Evolutionary conservation across 1,140 invertebrate species (phyloP).

Genomic region (Dolichoris vasculosae): DNA sequence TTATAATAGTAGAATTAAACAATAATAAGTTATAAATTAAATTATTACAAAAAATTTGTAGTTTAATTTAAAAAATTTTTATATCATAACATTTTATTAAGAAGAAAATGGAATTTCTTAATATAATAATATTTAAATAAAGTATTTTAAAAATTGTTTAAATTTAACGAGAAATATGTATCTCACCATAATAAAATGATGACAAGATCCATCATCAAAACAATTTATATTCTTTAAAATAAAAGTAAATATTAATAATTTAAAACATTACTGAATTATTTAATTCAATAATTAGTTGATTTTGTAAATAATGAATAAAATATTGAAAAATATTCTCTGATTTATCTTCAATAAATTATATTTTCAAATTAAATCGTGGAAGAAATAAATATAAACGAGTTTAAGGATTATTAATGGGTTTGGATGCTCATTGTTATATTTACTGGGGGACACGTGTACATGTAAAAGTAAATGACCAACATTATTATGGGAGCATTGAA

Average conservation of each 20-base stretch:
- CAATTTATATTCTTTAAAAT: not conserved
- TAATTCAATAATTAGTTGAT: not conserved
- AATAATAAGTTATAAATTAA: too few relatives aligned
- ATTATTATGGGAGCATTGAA: slow-evolving; percentile 32
- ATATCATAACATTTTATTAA: too few relatives aligned
- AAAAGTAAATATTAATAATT: not conserved
- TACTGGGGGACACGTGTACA: not conserved
- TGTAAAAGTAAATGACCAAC: not conserved
- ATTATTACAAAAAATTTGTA: too few relatives aligned
- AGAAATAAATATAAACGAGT: not conserved
- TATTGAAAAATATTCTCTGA: not conserved
- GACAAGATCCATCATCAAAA: not conserved
- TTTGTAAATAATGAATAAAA: not conserved
- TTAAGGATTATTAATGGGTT: not conserved
- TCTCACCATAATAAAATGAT: not conserved
- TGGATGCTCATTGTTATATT: not conserved
- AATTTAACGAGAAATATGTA: too few relatives aligned
- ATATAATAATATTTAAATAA: too few relatives aligned
- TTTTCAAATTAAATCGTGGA: not conserved
- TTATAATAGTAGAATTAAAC: too few relatives aligned
- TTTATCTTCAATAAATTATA: not conserved
- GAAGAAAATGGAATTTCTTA: too few relatives aligned
- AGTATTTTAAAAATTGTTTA: too few relatives aligned
- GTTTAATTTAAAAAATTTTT: too few relatives aligned
- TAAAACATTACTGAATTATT: not conserved